phyloP scores from a whole-genome alignment of 2,888 invertebrate species.

The Ennomos fuscantarius region DNA sequence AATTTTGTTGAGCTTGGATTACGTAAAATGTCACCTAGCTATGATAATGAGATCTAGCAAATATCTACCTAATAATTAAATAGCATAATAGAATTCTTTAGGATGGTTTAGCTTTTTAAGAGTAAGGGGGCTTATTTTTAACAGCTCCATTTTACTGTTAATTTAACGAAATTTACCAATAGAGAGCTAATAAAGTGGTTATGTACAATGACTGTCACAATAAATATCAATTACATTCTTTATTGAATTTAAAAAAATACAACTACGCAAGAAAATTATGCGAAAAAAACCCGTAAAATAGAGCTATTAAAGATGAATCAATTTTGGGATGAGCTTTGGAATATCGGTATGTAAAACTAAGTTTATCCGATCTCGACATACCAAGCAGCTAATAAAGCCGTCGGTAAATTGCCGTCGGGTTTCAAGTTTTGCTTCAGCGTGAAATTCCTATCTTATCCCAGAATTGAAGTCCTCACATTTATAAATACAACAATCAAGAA shows the following conservation, averaged over 20 bases:
- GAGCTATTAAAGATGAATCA: constrained; percentile 9
- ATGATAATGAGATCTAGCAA: too few species aligned
- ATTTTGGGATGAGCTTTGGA: constrained; percentile 5
- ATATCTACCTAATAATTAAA: too few species aligned
- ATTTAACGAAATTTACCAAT: not conserved
- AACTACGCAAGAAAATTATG: not conserved
- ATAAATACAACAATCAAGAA: constrained; percentile 72
- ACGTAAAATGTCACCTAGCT: too few species aligned
- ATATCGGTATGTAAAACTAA: too few species aligned
- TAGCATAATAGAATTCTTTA: too few species aligned
- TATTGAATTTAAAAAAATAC: not conserved
- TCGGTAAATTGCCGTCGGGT: constrained; percentile 2
- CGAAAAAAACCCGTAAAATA: constrained; percentile 1
- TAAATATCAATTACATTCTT: not conserved
- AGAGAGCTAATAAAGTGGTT: too few species aligned
- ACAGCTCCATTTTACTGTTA: constrained; percentile 44
- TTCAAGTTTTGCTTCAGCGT: not conserved
- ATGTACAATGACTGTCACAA: too few species aligned
- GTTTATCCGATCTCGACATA: too few species aligned
- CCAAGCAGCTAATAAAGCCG: not conserved
- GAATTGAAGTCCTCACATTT: constrained; percentile 25
- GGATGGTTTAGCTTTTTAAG: too few species aligned
- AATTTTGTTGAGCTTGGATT: too few species aligned
- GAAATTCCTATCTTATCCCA: not conserved
- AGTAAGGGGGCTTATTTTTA: constrained; percentile 30